phyloP scores from a whole-genome alignment of 2,113 vertebrate genomes.

The Ameiurus melas region DNA sequence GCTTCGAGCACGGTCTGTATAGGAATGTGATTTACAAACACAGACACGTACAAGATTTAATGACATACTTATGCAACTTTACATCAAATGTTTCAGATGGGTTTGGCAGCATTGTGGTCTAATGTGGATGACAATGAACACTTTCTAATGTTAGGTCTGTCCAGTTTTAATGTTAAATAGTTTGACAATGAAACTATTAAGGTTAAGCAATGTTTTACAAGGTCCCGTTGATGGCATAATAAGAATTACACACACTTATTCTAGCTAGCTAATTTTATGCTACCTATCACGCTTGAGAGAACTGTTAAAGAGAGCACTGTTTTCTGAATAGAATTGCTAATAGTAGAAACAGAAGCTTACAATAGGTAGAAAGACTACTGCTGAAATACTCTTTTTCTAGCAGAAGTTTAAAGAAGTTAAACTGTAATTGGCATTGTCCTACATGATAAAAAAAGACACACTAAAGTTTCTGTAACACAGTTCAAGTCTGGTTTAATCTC shows the following conservation, averaged over 20 bases:
- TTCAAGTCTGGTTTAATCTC: not conserved
- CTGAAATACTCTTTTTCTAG: not conserved
- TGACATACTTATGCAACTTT: not conserved
- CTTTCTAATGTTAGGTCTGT: not conserved
- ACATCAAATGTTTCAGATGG: not conserved
- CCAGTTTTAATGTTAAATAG: not conserved
- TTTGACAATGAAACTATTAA: not conserved
- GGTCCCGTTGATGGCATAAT: not conserved
- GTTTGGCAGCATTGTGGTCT: not conserved
- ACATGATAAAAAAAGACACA: not conserved
- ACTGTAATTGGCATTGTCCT: not conserved
- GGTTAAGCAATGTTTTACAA: not conserved
- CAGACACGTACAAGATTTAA: slow-evolving; percentile 12
- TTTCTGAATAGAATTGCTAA: not conserved
- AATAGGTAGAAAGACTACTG: not conserved
- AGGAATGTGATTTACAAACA: slow-evolving; percentile 14
- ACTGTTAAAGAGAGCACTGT: not conserved
- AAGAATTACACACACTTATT: not conserved
- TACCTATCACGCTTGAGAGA: not conserved
- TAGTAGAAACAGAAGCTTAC: not conserved
- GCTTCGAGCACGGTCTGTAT: slow-evolving; percentile 91
- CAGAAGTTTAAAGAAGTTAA: not conserved
- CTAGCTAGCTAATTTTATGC: not conserved
- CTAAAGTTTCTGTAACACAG: not conserved
- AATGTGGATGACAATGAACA: not conserved